A percentile compares a stretch with the other conserved stretches of the same genome.
Conservation (phyloP, 2,113 vertebrate genomes). For the Monarcha castaneiventris region DNA sequence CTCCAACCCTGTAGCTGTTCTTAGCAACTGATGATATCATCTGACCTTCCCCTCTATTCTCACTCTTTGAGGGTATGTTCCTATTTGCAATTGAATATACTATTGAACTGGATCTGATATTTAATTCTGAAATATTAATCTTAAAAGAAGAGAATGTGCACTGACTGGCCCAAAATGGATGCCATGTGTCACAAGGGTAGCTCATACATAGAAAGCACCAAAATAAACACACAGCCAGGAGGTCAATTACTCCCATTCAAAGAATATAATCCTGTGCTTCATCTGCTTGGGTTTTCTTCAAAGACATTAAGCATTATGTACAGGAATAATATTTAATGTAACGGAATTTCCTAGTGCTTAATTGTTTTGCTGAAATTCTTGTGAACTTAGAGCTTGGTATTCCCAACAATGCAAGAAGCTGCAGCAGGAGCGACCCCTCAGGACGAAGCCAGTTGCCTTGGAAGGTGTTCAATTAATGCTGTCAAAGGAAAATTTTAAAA, state of each 20-base stretch:
- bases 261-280: not conserved
- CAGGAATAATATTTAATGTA: not conserved
- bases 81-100: not conserved
- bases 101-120: not conserved
- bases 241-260: not conserved
- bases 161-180: not conserved
- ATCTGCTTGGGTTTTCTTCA: not conserved
- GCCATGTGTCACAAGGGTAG: not conserved
- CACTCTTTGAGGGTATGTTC: not conserved
- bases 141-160: not conserved
- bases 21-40: not conserved
- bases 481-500: not conserved
- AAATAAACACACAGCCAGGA: not conserved
- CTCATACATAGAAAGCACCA: not conserved
- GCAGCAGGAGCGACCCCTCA: not conserved
- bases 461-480: not conserved
- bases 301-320: not conserved
- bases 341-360: not conserved
- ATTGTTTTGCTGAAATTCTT: not conserved
- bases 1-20: not conserved
- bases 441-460: not conserved
- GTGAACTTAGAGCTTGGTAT: not conserved
- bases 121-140: not conserved
- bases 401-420: not conserved
- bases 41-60: slow-evolving; percentile 21